phyloP scores from a whole-genome alignment of 35 echinoderm and acorn worm genomes.

The Holothuria glaberrima region DNA sequence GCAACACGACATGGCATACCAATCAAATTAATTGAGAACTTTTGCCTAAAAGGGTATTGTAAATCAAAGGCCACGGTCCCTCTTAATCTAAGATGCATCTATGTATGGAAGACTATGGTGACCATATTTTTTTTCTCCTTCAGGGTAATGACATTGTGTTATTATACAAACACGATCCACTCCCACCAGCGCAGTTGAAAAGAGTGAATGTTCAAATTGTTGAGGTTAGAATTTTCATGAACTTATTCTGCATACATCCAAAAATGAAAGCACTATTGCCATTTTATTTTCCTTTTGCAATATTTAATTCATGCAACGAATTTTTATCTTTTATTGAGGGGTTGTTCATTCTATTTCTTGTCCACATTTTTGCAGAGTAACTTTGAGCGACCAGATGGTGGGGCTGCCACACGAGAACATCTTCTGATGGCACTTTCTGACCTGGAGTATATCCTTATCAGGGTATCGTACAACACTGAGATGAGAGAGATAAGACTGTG shows the following conservation, averaged over 20 bases:
- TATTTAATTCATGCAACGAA: too few species aligned
- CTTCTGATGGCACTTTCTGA: slow-evolving; percentile 88
- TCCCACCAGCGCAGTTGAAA: slow-evolving; percentile 62
- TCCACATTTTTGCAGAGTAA: slow-evolving; percentile 50
- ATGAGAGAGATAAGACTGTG: slow-evolving; percentile 71
- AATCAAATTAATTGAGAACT: not conserved
- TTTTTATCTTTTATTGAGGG: too few species aligned
- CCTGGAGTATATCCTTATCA: slow-evolving; percentile 87
- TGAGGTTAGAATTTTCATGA: slow-evolving; percentile 64
- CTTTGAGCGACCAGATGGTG: slow-evolving; percentile 76
- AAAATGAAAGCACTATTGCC: too few species aligned
- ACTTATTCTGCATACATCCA: too few species aligned
- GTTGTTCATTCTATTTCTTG: not conserved
- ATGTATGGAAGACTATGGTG: not conserved
- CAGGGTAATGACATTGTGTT: slow-evolving; percentile 93
- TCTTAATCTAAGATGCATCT: not conserved
- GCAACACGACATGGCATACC: too few species aligned
- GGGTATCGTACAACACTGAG: slow-evolving; percentile 71
- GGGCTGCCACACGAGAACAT: slow-evolving; percentile 74
- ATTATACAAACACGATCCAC: slow-evolving; percentile 46
- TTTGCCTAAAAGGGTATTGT: not conserved
- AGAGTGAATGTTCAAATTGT: slow-evolving; percentile 67
- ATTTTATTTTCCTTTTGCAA: too few species aligned
- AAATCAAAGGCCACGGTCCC: not conserved
- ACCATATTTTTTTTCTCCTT: slow-evolving; percentile 8